Percentiles rank a stretch among this genome's conserved stretches.
Conservation (phyloP, 2,113 vertebrate genomes). For the Brachirus orientalis region DNA sequence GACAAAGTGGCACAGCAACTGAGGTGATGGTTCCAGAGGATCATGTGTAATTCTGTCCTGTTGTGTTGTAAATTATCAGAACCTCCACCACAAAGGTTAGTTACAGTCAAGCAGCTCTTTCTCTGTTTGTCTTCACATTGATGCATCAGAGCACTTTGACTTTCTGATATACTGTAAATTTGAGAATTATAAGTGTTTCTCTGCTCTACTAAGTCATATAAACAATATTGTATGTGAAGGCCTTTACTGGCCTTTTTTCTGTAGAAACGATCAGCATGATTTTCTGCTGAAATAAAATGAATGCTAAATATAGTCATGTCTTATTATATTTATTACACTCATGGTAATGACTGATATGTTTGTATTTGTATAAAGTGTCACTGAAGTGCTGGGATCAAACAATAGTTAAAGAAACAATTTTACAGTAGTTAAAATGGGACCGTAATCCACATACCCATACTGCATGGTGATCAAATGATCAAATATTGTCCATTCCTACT, state of each 20-base stretch:
- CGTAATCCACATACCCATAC: too few relatives aligned
- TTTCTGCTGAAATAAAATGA: conserved; percentile 70
- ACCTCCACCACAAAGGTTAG: conserved; percentile 6
- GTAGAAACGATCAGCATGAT: conserved; percentile 71
- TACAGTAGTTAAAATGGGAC: too few relatives aligned
- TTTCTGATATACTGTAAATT: conserved; percentile 61
- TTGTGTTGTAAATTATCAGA: conserved; percentile 5
- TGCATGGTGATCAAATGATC: too few relatives aligned
- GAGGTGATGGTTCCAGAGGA: conserved; percentile 22
- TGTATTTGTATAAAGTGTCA: background rate
- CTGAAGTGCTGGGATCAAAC: too few relatives aligned
- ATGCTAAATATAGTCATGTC: conserved; percentile 46
- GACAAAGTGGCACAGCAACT: background rate
- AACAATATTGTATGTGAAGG: conserved; percentile 63
- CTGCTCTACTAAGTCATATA: conserved; percentile 54
- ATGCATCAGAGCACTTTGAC: conserved; percentile 78
- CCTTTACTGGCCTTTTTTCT: conserved; percentile 51
- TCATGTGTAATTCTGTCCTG: conserved; percentile 1
- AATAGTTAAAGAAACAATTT: too few relatives aligned
- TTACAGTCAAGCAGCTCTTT: conserved; percentile 30
- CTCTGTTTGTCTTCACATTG: conserved; percentile 52
- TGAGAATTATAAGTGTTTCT: conserved; percentile 53
- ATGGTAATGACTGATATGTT: background rate
- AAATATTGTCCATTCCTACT: too few relatives aligned
- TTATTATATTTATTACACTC: background rate